Evolutionary conservation across 2,888 invertebrate species (phyloP).

Genomic region (Lochmaea crataegi): DNA sequence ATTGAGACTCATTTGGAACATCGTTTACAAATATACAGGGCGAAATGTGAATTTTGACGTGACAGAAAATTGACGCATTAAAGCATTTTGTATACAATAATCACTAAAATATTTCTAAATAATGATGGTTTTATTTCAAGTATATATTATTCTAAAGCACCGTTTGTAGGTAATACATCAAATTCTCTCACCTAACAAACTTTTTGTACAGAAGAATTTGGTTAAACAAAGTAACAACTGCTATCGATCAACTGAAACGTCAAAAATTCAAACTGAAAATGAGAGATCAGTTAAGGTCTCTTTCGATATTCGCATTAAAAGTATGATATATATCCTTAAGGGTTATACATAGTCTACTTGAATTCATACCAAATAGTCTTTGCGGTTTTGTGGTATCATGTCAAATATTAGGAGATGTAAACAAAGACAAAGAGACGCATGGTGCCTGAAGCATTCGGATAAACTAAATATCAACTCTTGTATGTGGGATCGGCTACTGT

Average conservation of each 20-base stretch:
- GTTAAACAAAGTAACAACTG: background rate
- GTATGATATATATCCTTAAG: slow-evolving; percentile 26
- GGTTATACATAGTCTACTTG: slow-evolving; percentile 34
- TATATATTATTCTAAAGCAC: background rate
- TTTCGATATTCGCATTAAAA: slow-evolving; percentile 14
- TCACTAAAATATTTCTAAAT: no score
- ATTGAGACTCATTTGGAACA: no score
- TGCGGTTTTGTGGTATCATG: slow-evolving; percentile 60
- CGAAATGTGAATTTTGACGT: no score
- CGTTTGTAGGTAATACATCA: slow-evolving; percentile 1
- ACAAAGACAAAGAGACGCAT: slow-evolving; percentile 63
- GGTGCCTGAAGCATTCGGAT: slow-evolving; percentile 59
- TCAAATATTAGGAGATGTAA: slow-evolving; percentile 62
- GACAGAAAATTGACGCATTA: no score
- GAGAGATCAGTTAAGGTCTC: background rate
- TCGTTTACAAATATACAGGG: no score
- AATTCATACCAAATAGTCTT: slow-evolving; percentile 52
- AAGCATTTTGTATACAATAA: no score
- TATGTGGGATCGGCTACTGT: slow-evolving; percentile 50
- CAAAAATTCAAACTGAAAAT: slow-evolving; percentile 8
- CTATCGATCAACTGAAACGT: slow-evolving; percentile 3
- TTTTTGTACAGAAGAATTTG: background rate
- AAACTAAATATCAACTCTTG: slow-evolving; percentile 61
- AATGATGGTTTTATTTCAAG: background rate
- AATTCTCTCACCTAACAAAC: background rate